Base-by-base conservation (phyloP, 2,113 vertebrate genomes). In the Rhea americana region DNA sequence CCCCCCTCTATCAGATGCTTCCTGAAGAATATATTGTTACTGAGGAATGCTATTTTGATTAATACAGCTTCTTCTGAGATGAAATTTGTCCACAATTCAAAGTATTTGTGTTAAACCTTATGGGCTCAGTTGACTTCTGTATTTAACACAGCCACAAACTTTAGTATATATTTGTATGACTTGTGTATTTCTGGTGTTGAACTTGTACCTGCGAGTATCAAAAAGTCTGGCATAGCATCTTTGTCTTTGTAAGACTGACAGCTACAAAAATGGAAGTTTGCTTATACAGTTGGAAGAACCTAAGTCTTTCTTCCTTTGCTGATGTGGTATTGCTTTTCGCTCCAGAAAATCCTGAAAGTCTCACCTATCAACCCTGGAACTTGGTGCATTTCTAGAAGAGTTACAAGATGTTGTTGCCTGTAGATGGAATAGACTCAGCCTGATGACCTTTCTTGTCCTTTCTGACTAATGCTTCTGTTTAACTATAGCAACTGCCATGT, bases 401-500 rank as follows among this genome's bases (percentile, higher is more conserved):
- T 11, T 51, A 11, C 1, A 10, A 32, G 39, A 13, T 1, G 0
- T 17, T 24, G 3, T 32, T 72, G 13, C 71, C 87, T 32, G 19
- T 56, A 7, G 59, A 39, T 22, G 35, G 24, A 80, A 61, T 53
- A 51, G 65, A 39, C 20, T 85, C 19, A 79, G 4, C 1, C 5
- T 39, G 35, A 13, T 41, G 51, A 15, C 5, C 4, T 11, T 62
- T 51, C 5, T 53, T 2, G 2, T 53, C 90, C 5, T 82, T 82
- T 59, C 21, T 5, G 63, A 30, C 56, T 83, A 30, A 63, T 65
- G 58, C 25, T 66, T 66, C 10, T 56, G 3, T 65, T 65, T 59
- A 48, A 58, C 25, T 0, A 0, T 18, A 39, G 5, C 12, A 21
- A 45, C n/a, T 45, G 18, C 15, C 1, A 1, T 74, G 6, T 82